Percentiles rank a stretch among this genome's conserved stretches.
phyloP scores from a whole-genome alignment of 53 echinoderm and acorn worm genomes.

The Arbacia lixula region DNA sequence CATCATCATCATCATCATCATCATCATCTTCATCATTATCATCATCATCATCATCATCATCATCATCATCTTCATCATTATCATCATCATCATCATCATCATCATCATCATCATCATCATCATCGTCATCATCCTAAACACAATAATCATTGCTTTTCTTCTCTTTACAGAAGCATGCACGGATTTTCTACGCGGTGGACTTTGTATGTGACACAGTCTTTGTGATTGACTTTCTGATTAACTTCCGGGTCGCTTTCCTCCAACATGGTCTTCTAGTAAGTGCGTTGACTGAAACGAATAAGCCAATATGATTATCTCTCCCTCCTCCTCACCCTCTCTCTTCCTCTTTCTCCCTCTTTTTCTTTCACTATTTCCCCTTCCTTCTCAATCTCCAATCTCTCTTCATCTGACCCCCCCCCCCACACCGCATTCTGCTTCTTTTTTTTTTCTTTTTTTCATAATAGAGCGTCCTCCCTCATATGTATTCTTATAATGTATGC shows the following conservation, averaged over 20 bases:
- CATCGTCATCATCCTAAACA: neutral
- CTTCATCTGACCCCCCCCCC: too few species aligned
- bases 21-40: too few species aligned
- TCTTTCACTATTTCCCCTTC: too few species aligned
- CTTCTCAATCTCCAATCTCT: too few species aligned
- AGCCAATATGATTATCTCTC: too few species aligned
- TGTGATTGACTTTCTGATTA: conserved; percentile 81
- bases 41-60: too few species aligned
- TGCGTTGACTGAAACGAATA: neutral
- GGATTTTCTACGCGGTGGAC: conserved; percentile 73
- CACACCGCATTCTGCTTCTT: too few species aligned
- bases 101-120: neutral
- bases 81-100: neutral
- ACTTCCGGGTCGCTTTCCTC: conserved; percentile 83
- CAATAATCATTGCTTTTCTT: neutral
- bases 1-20: too few species aligned
- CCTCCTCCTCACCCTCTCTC: neutral
- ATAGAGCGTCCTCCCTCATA: too few species aligned
- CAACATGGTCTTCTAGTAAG: conserved; percentile 89
- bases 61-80: neutral
- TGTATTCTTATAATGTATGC: too few species aligned
- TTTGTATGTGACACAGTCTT: conserved; percentile 84
- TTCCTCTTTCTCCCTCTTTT: neutral
- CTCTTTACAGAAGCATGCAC: conserved; percentile 23
- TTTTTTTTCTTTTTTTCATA: too few species aligned